Percentiles rank a stretch among this genome's conserved stretches.
These are phyloP conservation scores for Nasonovia ribisnigri DNA, from an alignment of 2,888 invertebrate species.

Conservation along the genomic window DNA sequence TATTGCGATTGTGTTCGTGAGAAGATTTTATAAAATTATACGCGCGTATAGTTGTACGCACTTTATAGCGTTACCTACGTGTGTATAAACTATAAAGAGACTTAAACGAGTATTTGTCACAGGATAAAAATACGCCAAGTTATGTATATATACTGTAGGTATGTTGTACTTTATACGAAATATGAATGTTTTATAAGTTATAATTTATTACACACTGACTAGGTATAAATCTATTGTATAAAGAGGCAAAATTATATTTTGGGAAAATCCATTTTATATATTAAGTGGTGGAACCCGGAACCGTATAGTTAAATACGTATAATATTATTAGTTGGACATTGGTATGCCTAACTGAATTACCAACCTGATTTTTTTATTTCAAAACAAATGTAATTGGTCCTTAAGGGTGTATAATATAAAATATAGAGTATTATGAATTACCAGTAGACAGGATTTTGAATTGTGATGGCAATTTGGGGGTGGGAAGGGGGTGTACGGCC, in stretches of 20 bases:
- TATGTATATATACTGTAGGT: background rate
- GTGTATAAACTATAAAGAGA: background rate
- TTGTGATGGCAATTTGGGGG: background rate
- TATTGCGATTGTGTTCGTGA: constrained; percentile 10
- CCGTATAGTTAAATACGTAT: background rate
- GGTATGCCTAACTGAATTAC: background rate
- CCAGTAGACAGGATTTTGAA: background rate
- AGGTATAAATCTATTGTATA: background rate
- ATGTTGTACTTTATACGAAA: background rate
- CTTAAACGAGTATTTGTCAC: constrained; percentile 17
- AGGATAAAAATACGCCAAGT: background rate
- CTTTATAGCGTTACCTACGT: background rate
- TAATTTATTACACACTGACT: background rate
- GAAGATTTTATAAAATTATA: constrained; percentile 10
- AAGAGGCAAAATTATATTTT: background rate
- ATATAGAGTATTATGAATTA: background rate
- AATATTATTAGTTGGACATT: background rate
- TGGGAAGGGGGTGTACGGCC: background rate
- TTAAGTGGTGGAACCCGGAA: background rate
- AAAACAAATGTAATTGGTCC: background rate
- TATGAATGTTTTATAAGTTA: background rate
- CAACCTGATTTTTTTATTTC: background rate
- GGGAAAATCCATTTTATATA: background rate
- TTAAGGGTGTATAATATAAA: background rate
- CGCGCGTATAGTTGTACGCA: background rate